A percentile compares a stretch with the other conserved stretches of the same genome.
These are phyloP conservation scores for Teleogryllus oceanicus DNA, from an alignment of 2,888 invertebrate genomes.

Conservation along the genomic window DNA sequence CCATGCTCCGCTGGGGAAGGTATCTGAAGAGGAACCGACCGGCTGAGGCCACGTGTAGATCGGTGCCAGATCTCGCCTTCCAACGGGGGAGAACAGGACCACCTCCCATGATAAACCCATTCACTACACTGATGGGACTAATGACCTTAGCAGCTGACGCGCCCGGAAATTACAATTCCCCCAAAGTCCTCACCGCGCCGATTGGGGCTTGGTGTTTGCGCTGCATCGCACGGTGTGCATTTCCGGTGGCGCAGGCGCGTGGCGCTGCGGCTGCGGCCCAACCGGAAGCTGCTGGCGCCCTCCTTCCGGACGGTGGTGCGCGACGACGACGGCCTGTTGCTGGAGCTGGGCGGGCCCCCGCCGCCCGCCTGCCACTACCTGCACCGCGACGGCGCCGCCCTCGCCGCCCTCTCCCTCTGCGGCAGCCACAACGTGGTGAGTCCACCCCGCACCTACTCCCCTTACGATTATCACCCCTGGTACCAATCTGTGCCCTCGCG, in stretches of 20 bases:
- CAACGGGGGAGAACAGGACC: no score
- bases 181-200: not conserved
- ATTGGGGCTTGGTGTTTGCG: not conserved
- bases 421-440: constrained; percentile 61
- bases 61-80: no score
- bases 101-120: no score
- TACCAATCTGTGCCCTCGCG: no score
- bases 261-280: constrained; percentile 59
- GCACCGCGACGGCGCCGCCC: constrained; percentile 56
- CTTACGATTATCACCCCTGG: no score
- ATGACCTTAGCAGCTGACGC: no score
- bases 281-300: constrained; percentile 58
- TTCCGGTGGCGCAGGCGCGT: constrained; percentile 42
- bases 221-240: not conserved
- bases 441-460: constrained; percentile 31
- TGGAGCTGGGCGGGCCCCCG: constrained; percentile 40
- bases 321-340: constrained; percentile 46
- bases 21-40: no score
- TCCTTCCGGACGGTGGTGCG: constrained; percentile 60
- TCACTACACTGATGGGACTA: no score
- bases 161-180: no score
- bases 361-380: constrained; percentile 60
- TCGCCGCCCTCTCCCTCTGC: constrained; percentile 66
- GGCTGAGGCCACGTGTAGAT: no score
- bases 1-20: no score